Conservation (phyloP, 2,797 vertebrate species). For the Tragelaphus eurycerus region DNA sequence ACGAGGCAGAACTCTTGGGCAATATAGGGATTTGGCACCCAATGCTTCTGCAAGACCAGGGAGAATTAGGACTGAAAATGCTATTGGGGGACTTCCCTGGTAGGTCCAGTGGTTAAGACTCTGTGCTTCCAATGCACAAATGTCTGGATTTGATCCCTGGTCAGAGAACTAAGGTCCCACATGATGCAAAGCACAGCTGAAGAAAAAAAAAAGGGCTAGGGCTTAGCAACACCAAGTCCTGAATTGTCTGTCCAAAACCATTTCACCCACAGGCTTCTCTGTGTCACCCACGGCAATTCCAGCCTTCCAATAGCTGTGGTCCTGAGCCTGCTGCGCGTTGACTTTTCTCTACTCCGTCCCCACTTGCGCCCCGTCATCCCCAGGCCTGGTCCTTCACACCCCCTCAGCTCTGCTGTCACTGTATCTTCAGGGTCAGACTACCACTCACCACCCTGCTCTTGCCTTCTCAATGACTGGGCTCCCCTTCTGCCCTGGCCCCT, state of each 20-base stretch:
- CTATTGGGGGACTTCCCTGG: neutral
- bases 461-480: neutral
- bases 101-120: neutral
- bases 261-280: neutral
- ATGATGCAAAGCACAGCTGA: neutral
- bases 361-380: fast-evolving
- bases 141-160: neutral
- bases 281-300: neutral
- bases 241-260: neutral
- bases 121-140: neutral
- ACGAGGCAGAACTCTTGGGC: neutral
- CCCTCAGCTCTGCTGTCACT: neutral
- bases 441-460: too few species aligned
- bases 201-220: neutral
- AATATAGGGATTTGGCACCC: fast-evolving
- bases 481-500: neutral
- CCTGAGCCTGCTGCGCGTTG: neutral
- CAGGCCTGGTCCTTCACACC: neutral
- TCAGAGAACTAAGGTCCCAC: neutral
- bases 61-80: neutral
- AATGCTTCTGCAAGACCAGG: neutral
- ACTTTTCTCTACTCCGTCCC: neutral
- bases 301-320: neutral
- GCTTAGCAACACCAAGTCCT: neutral
- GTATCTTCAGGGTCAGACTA: neutral